phyloP scores from a whole-genome alignment of 2,797 vertebrate genomes.

The Dermochelys coriacea region DNA sequence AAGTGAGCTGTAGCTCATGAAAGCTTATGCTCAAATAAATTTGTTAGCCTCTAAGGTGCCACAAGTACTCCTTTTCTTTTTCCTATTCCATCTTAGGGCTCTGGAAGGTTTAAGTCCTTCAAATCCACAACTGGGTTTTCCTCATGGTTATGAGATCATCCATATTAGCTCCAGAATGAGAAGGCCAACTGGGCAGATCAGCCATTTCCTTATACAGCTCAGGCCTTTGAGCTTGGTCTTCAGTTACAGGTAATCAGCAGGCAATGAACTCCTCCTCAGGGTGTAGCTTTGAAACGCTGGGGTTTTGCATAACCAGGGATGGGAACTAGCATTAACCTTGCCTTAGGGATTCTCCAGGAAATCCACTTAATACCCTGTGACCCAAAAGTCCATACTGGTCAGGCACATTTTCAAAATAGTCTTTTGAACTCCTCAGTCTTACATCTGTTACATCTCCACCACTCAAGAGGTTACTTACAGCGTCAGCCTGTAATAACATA shows the following conservation, averaged over 20 bases:
- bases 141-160: background rate
- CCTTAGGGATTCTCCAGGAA: background rate
- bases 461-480: background rate
- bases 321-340: background rate
- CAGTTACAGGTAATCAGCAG: background rate
- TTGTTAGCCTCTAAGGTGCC: no score
- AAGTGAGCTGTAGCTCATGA: no score
- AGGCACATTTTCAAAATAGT: background rate
- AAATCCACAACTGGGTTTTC: background rate
- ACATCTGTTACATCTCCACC: background rate
- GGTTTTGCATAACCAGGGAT: background rate
- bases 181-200: background rate
- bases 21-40: no score
- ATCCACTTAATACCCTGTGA: background rate
- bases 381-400: background rate
- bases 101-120: background rate
- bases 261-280: background rate
- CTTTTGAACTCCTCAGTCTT: background rate
- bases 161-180: background rate
- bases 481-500: background rate
- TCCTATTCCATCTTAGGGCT: background rate
- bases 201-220: background rate
- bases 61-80: no score
- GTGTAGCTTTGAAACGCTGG: background rate
- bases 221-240: background rate